Conservation (phyloP, 2,797 vertebrate species). For the Gila robusta region DNA sequence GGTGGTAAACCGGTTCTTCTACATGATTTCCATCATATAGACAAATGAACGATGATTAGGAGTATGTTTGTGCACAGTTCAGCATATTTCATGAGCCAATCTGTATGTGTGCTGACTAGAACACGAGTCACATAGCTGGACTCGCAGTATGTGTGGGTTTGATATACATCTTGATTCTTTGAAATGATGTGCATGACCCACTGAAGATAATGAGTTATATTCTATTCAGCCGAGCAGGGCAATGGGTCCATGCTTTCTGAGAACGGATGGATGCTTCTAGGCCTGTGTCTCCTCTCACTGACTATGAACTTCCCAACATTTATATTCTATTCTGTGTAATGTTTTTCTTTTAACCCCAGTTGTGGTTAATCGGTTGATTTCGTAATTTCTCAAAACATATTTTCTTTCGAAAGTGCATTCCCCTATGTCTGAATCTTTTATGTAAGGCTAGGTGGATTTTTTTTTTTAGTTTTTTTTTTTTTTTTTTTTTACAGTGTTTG, state of each 20-base stretch:
- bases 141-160: constrained; percentile 35
- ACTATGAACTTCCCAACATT: not conserved
- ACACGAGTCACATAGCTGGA: constrained; percentile 42
- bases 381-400: not conserved
- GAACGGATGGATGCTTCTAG: not conserved
- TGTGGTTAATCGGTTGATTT: not conserved
- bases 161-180: constrained; percentile 47
- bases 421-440: not conserved
- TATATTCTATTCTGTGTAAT: not conserved
- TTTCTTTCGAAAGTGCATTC: constrained; percentile 1
- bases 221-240: constrained; percentile 25
- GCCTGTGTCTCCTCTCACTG: constrained; percentile 11
- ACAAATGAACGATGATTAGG: not conserved
- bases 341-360: not conserved
- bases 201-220: constrained; percentile 41
- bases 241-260: constrained; percentile 35
- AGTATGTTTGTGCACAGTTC: not conserved
- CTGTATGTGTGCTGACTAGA: constrained; percentile 29
- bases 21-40: not conserved
- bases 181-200: constrained; percentile 42
- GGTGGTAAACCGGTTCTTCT: not conserved
- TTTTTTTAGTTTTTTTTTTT: not conserved
- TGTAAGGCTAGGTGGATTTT: not conserved
- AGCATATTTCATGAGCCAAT: constrained; percentile 15
- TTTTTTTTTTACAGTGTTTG: not conserved